Percentiles rank a stretch among this genome's conserved stretches.
These are phyloP conservation scores for Hippoglossus hippoglossus DNA, from an alignment of 2,797 vertebrate genomes.

Conservation along the genomic window DNA sequence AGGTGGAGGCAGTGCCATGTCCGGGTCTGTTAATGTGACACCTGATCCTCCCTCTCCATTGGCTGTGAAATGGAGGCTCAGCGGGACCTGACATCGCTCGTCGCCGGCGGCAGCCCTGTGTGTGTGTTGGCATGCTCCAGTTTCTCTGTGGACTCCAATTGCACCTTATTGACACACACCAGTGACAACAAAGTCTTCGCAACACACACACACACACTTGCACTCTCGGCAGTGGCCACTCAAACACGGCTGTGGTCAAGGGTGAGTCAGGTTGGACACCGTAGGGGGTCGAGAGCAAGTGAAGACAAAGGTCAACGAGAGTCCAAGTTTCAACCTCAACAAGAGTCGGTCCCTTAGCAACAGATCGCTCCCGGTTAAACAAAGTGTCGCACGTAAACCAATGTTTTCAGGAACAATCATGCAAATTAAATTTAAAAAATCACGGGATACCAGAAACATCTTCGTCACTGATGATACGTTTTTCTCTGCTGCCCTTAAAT, in stretches of 20 bases:
- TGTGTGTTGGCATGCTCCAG: slow-evolving; percentile 54
- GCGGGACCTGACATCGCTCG: slow-evolving; percentile 21
- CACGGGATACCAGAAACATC: too few relatives aligned
- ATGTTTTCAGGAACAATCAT: too few relatives aligned
- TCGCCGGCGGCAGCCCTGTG: slow-evolving; percentile 47
- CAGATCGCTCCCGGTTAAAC: background rate
- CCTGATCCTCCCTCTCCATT: slow-evolving; percentile 43
- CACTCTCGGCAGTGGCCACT: background rate
- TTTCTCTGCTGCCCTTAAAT: too few relatives aligned
- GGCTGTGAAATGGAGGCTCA: slow-evolving; percentile 68
- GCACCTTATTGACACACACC: slow-evolving; percentile 57
- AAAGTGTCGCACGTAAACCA: background rate
- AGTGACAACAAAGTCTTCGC: slow-evolving; percentile 52
- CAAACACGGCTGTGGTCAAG: slow-evolving; percentile 25
- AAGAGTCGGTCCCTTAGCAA: background rate
- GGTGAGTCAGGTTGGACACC: too few relatives aligned
- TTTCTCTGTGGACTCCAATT: slow-evolving; percentile 70
- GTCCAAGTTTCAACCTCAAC: background rate
- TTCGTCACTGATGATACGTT: too few relatives aligned
- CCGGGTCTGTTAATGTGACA: slow-evolving; percentile 41
- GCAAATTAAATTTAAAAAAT: too few relatives aligned
- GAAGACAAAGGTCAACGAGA: too few relatives aligned
- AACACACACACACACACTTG: slow-evolving; percentile 15
- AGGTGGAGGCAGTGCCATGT: slow-evolving; percentile 21
- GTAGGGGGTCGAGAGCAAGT: too few relatives aligned